Evolutionary conservation across 1,140 invertebrate species (phyloP), one percentile per base, ranked within the genome.

Genomic region (Solenopsis fugax): DNA sequence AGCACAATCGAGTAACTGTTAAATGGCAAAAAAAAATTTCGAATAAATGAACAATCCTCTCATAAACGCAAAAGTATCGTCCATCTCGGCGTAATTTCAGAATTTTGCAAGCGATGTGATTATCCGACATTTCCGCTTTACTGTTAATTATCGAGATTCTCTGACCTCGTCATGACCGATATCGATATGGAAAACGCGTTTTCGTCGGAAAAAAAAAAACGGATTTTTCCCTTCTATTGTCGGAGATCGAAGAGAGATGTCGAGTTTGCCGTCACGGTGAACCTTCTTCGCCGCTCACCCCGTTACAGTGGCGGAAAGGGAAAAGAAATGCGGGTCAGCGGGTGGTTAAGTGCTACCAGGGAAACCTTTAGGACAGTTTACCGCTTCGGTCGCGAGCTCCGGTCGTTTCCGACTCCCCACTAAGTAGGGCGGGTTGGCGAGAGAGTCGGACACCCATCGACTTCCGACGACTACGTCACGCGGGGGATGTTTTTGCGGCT

Each of bases 271-370:
- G 12, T 67, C 34, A n/a, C n/a, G 50, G 9, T n/a, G 45, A 37
- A 24, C n/a, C n/a, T n/a, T 12, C 34, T 21, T 58, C 34, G 29
- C 7, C 41, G 65, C 45, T 77, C 4, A 65, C 16, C 1, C 29
- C 13, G 62, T 18, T 16, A 54, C 37, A 45, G 16, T 48, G 50
- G 7, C 24, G n/a, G 52, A 41, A 87, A 64, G 62, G 87, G 60
- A 85, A 84, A 73, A 54, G 81, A 85, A 77, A 60, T 56, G 69
- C 52, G 75, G 65, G 75, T 77, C 93, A 89, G 87, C 89, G 64
- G 92, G 93, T 87, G 93, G 91, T 87, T 94, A 90, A 94, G 93
- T 94, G 93, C 87, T 93, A 94, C 89, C 86, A 89, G 88, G 90
- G 80, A 92, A 93, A 91, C 87, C 92, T 91, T 93, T 93, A 93